phyloP scores from a whole-genome alignment of 2,797 vertebrate genomes.

The Sparidentex hasta region DNA sequence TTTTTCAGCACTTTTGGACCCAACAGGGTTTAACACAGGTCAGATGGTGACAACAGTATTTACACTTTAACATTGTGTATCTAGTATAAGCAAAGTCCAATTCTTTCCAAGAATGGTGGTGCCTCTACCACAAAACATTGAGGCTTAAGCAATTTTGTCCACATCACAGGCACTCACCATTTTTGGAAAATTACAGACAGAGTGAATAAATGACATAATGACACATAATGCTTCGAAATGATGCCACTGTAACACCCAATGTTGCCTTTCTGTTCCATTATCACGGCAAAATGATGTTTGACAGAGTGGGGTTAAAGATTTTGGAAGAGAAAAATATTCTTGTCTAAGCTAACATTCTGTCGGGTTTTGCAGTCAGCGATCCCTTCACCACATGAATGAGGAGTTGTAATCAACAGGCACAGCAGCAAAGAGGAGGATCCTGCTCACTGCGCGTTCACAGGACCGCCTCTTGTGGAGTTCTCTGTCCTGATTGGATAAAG shows the following conservation, averaged over 20 bases:
- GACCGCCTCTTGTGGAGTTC: too few species aligned
- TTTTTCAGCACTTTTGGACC: background rate
- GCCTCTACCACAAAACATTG: conserved; percentile 10
- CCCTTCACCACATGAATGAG: too few species aligned
- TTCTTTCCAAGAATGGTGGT: background rate
- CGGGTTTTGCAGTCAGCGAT: too few species aligned
- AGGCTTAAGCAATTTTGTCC: conserved; percentile 16
- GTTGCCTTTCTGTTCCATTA: background rate
- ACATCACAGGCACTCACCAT: background rate
- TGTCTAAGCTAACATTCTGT: too few species aligned
- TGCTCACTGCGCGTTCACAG: too few species aligned
- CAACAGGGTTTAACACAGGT: background rate
- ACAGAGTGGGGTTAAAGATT: too few species aligned
- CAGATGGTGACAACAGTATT: background rate
- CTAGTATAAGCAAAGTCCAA: background rate
- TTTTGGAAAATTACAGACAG: conserved; percentile 11
- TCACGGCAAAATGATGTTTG: too few species aligned
- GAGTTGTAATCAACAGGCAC: too few species aligned
- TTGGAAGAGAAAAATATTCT: too few species aligned
- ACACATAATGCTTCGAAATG: conserved; percentile 24
- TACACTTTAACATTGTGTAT: background rate
- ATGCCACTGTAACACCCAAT: background rate
- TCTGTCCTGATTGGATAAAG: too few species aligned
- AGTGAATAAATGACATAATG: conserved; percentile 27
- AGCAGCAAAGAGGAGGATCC: too few species aligned